A percentile compares a stretch with the other conserved stretches of the same genome.
phyloP scores from a whole-genome alignment of 2,888 invertebrate species.

The Alviniconcha strummeri region DNA sequence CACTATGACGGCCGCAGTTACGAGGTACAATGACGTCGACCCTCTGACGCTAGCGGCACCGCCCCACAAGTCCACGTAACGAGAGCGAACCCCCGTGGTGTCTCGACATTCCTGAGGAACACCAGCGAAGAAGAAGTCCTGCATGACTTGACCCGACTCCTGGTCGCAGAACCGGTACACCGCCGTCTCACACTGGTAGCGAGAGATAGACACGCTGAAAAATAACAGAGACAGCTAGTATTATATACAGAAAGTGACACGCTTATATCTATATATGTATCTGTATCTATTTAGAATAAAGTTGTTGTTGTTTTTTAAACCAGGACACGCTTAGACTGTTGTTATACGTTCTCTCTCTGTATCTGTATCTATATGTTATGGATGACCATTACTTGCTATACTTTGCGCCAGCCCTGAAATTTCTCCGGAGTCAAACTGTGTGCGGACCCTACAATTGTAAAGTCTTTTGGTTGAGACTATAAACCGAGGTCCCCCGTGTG shows the following conservation, averaged over 20 bases:
- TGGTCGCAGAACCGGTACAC: constrained; percentile 43
- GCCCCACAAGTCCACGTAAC: constrained; percentile 35
- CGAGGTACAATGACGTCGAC: constrained; percentile 6
- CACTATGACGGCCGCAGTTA: neutral
- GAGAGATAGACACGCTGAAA: constrained; percentile 39
- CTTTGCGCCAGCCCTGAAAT: too few relatives aligned
- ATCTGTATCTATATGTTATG: too few relatives aligned
- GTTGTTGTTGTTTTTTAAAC: neutral
- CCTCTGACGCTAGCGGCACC: constrained; percentile 22
- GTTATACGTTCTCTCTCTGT: too few relatives aligned
- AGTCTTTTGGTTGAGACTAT: too few relatives aligned
- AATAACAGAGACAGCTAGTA: neutral
- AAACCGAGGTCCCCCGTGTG: too few relatives aligned
- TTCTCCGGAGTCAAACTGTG: too few relatives aligned
- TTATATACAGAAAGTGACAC: too few relatives aligned
- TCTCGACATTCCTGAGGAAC: constrained; percentile 39
- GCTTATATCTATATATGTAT: too few relatives aligned
- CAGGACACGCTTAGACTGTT: neutral
- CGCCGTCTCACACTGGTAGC: constrained; percentile 48
- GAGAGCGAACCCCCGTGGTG: constrained; percentile 41
- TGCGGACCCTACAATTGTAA: too few relatives aligned
- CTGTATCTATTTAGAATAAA: neutral
- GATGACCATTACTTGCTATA: too few relatives aligned
- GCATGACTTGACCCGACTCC: constrained; percentile 44
- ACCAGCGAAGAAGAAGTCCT: constrained; percentile 45